phyloP scores from a whole-genome alignment of 2,888 invertebrate species.

The Malacosoma neustria region DNA sequence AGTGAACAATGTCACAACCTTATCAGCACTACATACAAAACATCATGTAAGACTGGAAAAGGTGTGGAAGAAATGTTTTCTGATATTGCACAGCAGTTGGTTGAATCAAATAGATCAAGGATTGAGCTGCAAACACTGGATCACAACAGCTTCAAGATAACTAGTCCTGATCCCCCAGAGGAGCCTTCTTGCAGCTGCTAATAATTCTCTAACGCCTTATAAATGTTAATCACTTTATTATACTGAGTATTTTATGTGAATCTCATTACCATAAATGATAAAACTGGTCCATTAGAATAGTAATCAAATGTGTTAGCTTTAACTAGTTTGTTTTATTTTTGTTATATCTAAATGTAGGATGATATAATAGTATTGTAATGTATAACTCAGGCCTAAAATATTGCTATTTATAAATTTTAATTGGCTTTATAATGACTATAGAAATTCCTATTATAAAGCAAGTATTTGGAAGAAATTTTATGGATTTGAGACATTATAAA shows the following conservation, averaged over 20 bases:
- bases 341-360: no score
- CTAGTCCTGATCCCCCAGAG: conserved; percentile 74
- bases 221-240: not conserved
- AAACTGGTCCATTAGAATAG: not conserved
- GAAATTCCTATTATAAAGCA: no score
- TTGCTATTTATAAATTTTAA: no score
- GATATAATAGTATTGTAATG: not conserved
- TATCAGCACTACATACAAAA: conserved; percentile 90
- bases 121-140: conserved; percentile 87
- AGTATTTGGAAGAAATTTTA: no score
- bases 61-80: conserved; percentile 94
- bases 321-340: not conserved
- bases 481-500: no score
- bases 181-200: conserved; percentile 66
- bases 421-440: no score
- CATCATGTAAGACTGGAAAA: conserved; percentile 90
- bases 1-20: conserved; percentile 94
- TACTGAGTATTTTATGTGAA: conserved; percentile 1
- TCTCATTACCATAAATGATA: not conserved
- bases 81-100: conserved; percentile 88
- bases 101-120: conserved; percentile 86
- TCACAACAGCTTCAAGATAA: conserved; percentile 84
- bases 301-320: not conserved
- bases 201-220: conserved; percentile 12
- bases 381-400: not conserved